phyloP scores from a whole-genome alignment of 1,140 invertebrate species.

The Gryon sp. region DNA sequence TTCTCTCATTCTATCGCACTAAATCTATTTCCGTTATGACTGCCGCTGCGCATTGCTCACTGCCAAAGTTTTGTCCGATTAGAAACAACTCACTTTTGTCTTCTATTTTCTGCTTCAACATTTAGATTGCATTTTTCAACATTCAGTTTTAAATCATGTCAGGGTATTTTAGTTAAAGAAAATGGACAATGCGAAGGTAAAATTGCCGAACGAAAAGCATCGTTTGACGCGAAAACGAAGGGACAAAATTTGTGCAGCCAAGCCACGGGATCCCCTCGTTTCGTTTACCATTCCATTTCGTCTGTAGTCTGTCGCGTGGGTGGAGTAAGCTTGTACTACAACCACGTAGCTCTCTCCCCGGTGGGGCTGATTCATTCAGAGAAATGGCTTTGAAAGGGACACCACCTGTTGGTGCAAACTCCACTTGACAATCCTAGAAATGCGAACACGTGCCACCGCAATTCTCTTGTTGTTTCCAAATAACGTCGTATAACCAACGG shows the following conservation, averaged over 20 bases:
- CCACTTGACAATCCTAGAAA: slow-evolving; percentile 76
- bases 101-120: too few species aligned
- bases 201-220: too few species aligned
- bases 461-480: slow-evolving; percentile 32
- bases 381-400: slow-evolving; percentile 80
- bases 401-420: slow-evolving; percentile 78
- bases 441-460: slow-evolving; percentile 61
- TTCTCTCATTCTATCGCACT: slow-evolving; percentile 71
- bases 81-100: too few species aligned
- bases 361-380: slow-evolving; percentile 80
- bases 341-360: slow-evolving; percentile 71
- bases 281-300: slow-evolving; percentile 80
- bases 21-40: slow-evolving; percentile 79
- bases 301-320: slow-evolving; percentile 76
- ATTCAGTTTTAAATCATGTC: too few species aligned
- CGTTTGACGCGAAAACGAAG: neutral
- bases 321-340: slow-evolving; percentile 77
- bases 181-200: too few species aligned
- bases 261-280: slow-evolving; percentile 72
- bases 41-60: slow-evolving; percentile 71
- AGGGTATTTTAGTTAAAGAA: too few species aligned
- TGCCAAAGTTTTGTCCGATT: slow-evolving; percentile 70
- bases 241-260: slow-evolving; percentile 67
- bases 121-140: too few species aligned
- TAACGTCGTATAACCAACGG: too few species aligned